phyloP scores from a whole-genome alignment of 2,797 vertebrate genomes.

The Botia almorhae region DNA sequence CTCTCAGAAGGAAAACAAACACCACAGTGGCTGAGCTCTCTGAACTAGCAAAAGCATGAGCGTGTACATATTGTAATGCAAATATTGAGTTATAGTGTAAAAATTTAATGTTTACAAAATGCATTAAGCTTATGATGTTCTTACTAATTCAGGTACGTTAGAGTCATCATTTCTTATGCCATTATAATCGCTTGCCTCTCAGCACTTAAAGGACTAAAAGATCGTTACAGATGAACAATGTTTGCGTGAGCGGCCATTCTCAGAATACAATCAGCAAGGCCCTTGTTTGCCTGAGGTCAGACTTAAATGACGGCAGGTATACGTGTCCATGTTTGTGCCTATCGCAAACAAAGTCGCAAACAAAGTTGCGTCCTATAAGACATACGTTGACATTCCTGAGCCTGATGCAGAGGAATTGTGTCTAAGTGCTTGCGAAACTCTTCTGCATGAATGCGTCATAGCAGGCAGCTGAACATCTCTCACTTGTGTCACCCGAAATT shows the following conservation, averaged over 20 bases:
- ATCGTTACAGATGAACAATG: conserved; percentile 22
- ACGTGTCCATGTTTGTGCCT: background rate
- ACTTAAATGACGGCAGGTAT: background rate
- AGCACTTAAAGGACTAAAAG: background rate
- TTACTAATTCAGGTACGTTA: background rate
- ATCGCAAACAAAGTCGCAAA: background rate
- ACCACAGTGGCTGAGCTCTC: background rate
- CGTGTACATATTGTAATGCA: background rate
- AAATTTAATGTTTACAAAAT: conserved; percentile 1
- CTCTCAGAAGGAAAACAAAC: background rate
- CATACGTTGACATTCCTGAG: background rate
- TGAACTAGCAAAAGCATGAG: background rate
- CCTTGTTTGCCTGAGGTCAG: background rate
- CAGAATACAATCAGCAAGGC: background rate
- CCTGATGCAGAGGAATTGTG: background rate
- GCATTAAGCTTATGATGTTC: conserved; percentile 7
- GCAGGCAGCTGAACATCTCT: conserved; percentile 43
- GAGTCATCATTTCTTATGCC: conserved; percentile 3
- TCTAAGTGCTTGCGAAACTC: background rate
- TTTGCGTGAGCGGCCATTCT: conserved; percentile 17
- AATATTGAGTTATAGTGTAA: conserved; percentile 18
- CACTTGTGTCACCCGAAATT: conserved; percentile 29
- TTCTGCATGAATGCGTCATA: conserved; percentile 5
- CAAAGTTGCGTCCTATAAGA: background rate
- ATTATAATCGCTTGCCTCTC: background rate